Evolutionary conservation across 1,140 invertebrate species (phyloP).

Genomic region (Halictus rubicundus): DNA sequence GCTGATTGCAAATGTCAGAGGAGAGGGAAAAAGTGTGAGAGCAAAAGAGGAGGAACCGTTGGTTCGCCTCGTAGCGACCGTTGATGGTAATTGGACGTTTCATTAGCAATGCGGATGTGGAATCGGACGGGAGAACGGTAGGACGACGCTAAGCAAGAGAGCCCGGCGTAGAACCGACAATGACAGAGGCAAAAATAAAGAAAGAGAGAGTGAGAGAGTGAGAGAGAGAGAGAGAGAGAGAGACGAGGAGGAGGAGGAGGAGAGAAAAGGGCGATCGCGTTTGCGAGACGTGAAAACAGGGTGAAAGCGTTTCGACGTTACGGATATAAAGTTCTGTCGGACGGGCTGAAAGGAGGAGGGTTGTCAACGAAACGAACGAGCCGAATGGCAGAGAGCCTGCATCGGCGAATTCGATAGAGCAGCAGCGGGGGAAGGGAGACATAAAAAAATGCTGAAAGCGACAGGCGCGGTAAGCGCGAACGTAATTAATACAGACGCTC

Average conservation of each 20-base stretch:
- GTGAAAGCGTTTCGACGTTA: constrained; percentile 45
- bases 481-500: constrained; percentile 38
- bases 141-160: not conserved
- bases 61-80: constrained; percentile 35
- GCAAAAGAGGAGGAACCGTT: constrained; percentile 13
- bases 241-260: no score
- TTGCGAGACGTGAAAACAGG: constrained; percentile 6
- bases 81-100: constrained; percentile 65
- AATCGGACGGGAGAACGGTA: constrained; percentile 44
- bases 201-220: not conserved
- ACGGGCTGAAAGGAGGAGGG: not conserved
- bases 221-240: constrained; percentile 7
- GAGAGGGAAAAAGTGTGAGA: constrained; percentile 22
- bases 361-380: constrained; percentile 23
- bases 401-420: constrained; percentile 13
- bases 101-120: constrained; percentile 59
- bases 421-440: not conserved
- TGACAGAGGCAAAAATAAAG: constrained; percentile 10
- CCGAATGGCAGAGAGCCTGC: not conserved
- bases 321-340: constrained; percentile 42
- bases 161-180: not conserved
- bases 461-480: not conserved
- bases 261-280: not conserved
- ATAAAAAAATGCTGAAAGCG: constrained; percentile 1
- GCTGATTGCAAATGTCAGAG: constrained; percentile 67